Percentiles rank a stretch among this genome's conserved stretches.
Evolutionary conservation across 1,140 invertebrate species (phyloP).

Genomic region (Danaus melanippus): DNA sequence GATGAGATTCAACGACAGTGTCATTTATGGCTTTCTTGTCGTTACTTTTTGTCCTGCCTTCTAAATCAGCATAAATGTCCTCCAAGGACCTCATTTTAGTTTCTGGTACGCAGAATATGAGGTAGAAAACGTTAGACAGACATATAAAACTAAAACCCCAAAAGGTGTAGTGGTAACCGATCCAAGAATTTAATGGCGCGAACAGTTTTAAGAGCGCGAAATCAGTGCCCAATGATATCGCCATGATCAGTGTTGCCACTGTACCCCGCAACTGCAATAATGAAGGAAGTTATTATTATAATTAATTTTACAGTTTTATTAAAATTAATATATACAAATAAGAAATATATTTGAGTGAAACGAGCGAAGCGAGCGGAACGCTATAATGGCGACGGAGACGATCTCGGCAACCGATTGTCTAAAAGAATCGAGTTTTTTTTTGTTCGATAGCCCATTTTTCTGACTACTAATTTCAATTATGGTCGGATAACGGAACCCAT

Average conservation of each 20-base stretch:
- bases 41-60: constrained; percentile 42
- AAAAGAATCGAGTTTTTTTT: too few relatives aligned
- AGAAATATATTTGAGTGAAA: too few relatives aligned
- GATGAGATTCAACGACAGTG: constrained; percentile 31
- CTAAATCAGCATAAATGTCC: constrained; percentile 74
- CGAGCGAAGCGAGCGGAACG: too few relatives aligned
- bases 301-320: too few relatives aligned
- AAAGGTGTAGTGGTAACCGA: constrained; percentile 77
- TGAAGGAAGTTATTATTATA: background rate
- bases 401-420: too few relatives aligned
- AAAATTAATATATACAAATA: too few relatives aligned
- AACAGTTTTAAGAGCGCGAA: constrained; percentile 60
- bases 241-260: constrained; percentile 59
- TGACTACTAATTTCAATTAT: too few relatives aligned
- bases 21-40: constrained; percentile 15
- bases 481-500: too few relatives aligned
- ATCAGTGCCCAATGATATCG: constrained; percentile 57
- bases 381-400: too few relatives aligned
- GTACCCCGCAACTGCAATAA: constrained; percentile 51
- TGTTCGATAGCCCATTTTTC: too few relatives aligned
- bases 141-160: constrained; percentile 79
- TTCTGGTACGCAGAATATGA: constrained; percentile 79
- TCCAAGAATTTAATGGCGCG: constrained; percentile 63
- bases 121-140: constrained; percentile 74
- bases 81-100: constrained; percentile 83